Evolutionary conservation across 2,888 invertebrate species (phyloP).

Genomic region (Omphaloscelis lunosa): DNA sequence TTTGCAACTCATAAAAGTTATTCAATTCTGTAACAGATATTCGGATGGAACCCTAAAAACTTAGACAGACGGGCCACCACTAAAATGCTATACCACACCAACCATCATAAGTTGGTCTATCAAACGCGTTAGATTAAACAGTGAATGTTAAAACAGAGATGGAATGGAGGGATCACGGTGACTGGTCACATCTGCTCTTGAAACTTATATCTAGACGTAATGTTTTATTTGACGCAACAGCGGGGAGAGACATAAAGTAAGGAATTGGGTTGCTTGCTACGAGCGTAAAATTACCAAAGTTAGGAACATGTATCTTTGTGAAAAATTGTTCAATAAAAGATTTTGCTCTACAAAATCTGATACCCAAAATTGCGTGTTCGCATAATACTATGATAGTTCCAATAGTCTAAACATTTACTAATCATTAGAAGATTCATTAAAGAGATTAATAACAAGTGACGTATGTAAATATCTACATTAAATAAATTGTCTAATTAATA

Average conservation of each 20-base stretch:
- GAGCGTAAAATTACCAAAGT: conserved; percentile 52
- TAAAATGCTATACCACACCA: conserved; percentile 51
- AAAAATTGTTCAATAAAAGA: conserved; percentile 39
- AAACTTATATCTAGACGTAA: conserved; percentile 72
- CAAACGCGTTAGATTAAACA: conserved; percentile 43
- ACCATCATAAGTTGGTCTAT: conserved; percentile 56
- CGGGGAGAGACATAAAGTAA: conserved; percentile 70
- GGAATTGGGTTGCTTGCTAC: conserved; percentile 64
- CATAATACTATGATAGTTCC: not conserved
- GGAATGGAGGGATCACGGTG: conserved; percentile 48
- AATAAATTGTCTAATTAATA: conserved; percentile 8
- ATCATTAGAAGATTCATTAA: not conserved
- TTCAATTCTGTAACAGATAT: conserved; percentile 62
- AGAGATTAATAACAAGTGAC: not conserved
- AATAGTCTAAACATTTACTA: not conserved
- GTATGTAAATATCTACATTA: not conserved
- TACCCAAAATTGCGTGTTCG: not conserved
- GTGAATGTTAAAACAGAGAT: conserved; percentile 37
- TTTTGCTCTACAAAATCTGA: conserved; percentile 10
- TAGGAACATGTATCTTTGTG: conserved; percentile 37
- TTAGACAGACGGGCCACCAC: conserved; percentile 50
- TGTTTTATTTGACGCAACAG: conserved; percentile 74
- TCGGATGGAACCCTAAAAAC: conserved; percentile 60
- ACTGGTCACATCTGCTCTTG: conserved; percentile 66
- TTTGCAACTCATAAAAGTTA: conserved; percentile 48